phyloP scores from a whole-genome alignment of 1,140 invertebrate genomes.

The Zaprionus tsacasi region DNA sequence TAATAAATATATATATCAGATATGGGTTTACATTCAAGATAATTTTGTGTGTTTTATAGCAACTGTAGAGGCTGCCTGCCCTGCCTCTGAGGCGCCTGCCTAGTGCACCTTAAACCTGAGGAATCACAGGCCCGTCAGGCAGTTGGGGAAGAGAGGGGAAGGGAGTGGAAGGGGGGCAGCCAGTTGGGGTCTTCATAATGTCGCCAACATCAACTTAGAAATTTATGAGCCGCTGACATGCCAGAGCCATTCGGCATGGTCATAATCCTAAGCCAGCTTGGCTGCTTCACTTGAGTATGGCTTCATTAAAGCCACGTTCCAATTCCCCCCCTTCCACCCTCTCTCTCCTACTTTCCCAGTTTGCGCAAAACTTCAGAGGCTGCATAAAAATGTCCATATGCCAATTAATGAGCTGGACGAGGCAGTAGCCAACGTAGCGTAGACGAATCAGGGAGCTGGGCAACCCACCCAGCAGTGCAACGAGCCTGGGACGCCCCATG shows the following conservation, averaged over 20 bases:
- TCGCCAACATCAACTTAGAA: slow-evolving; percentile 50
- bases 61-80: no score
- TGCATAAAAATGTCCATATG: slow-evolving; percentile 75
- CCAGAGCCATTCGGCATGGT: slow-evolving; percentile 64
- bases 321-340: background rate
- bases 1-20: no score
- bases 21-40: no score
- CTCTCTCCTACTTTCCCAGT: background rate
- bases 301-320: slow-evolving; percentile 68
- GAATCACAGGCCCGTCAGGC: slow-evolving; percentile 15
- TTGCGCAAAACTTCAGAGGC: slow-evolving; percentile 48
- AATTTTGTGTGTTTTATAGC: no score
- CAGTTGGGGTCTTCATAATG: slow-evolving; percentile 16
- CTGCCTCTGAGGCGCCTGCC: no score
- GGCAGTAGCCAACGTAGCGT: background rate
- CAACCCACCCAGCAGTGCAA: slow-evolving; percentile 8
- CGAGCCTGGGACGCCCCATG: slow-evolving; percentile 34
- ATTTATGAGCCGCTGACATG: slow-evolving; percentile 76
- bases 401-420: slow-evolving; percentile 67
- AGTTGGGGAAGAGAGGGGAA: background rate
- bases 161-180: background rate
- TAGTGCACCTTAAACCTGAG: slow-evolving; percentile 18
- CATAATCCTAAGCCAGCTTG: slow-evolving; percentile 59
- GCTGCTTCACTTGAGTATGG: slow-evolving; percentile 47
- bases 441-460: background rate